These are phyloP conservation scores for Amphimallon solstitiale DNA, from an alignment of 2,888 invertebrate genomes.

Conservation along the genomic window DNA sequence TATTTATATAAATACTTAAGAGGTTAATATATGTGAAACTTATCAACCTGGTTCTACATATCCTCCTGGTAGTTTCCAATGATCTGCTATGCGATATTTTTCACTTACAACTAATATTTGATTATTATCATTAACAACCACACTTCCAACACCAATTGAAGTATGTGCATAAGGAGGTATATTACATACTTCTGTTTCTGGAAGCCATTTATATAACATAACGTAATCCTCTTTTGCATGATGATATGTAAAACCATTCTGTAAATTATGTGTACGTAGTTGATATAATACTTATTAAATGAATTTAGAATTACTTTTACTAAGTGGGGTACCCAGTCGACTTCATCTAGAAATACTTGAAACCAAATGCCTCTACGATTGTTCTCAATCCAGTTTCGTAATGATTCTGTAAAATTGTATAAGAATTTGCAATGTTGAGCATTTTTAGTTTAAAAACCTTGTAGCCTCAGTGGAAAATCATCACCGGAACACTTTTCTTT, in stretches of 20 bases:
- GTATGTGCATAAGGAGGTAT: conserved; percentile 86
- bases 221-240: conserved; percentile 84
- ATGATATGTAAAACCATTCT: conserved; percentile 88
- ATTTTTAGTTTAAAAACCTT: conserved; percentile 59
- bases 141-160: conserved; percentile 83
- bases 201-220: conserved; percentile 85
- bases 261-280: conserved; percentile 46
- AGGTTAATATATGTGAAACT: not conserved
- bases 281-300: not conserved
- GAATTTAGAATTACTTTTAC: conserved; percentile 68
- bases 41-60: conserved; percentile 82
- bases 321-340: conserved; percentile 80
- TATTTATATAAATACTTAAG: not conserved
- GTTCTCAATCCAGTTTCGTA: conserved; percentile 73
- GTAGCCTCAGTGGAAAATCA: conserved; percentile 67
- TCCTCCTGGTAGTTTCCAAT: conserved; percentile 94
- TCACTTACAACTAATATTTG: conserved; percentile 87
- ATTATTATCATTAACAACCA: conserved; percentile 81
- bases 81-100: conserved; percentile 67
- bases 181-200: conserved; percentile 68
- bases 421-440: not conserved
- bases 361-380: conserved; percentile 84
- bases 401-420: conserved; percentile 69
- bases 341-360: conserved; percentile 74
- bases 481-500: conserved; percentile 66